Percentiles rank a stretch among this genome's conserved stretches.
Evolutionary conservation across 2,797 vertebrate species (phyloP).

Genomic region (Sciurus carolinensis): DNA sequence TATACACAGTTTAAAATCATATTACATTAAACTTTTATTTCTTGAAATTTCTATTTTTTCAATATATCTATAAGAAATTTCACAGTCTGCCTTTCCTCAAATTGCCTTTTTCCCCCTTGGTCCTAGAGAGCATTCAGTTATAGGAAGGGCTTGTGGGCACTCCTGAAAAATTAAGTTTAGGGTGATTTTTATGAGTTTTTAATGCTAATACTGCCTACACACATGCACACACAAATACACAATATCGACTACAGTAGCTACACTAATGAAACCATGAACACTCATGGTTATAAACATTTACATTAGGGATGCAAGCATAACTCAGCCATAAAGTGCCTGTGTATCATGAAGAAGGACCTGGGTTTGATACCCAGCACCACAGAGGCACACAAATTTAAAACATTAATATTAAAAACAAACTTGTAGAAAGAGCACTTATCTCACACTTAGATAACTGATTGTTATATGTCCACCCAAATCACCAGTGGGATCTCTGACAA

Average conservation of each 20-base stretch:
- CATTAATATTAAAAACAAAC: conserved; percentile 8
- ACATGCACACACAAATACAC: not conserved
- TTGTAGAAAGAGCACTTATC: not conserved
- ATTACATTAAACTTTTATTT: not conserved
- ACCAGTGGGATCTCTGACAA: not conserved
- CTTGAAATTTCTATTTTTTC: not conserved
- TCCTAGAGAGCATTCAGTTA: not conserved
- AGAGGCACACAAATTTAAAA: not conserved
- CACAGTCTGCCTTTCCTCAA: not conserved
- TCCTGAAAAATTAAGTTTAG: not conserved
- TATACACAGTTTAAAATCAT: not conserved
- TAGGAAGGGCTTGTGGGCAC: not conserved
- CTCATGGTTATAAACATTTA: not conserved
- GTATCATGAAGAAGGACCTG: not conserved
- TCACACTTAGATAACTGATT: not conserved
- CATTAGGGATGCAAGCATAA: not conserved
- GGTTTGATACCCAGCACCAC: fast-evolving
- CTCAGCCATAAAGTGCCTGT: not conserved
- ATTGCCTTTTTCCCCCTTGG: not conserved
- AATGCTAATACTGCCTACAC: not conserved
- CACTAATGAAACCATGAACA: not conserved
- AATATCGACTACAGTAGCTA: not conserved
- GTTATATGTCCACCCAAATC: not conserved
- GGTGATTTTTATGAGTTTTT: not conserved
- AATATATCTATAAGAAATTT: not conserved